Percentiles rank a stretch among this genome's conserved stretches.
phyloP scores from a whole-genome alignment of 1,140 invertebrate species.

The Aradophagus sp. region DNA sequence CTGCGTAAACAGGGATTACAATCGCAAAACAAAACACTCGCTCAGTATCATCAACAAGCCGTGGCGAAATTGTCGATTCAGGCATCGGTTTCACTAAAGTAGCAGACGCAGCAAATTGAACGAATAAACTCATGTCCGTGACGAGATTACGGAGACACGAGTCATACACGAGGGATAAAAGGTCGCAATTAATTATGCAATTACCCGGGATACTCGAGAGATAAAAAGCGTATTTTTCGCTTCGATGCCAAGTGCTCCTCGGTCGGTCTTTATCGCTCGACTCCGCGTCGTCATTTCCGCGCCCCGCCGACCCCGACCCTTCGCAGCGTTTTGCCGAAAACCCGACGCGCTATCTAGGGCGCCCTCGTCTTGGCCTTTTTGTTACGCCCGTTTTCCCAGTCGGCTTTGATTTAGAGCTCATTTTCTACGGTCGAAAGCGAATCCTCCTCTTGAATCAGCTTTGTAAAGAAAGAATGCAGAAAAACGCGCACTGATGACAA shows the following conservation, averaged over 20 bases:
- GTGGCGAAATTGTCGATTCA: too few relatives aligned
- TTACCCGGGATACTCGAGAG: slow-evolving; percentile 64
- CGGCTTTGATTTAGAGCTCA: slow-evolving; percentile 67
- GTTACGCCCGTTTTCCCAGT: slow-evolving; percentile 58
- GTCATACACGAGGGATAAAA: slow-evolving; percentile 25
- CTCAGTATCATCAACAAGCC: too few relatives aligned
- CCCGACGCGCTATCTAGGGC: slow-evolving; percentile 35
- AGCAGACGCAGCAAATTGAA: too few relatives aligned
- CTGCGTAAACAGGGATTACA: too few relatives aligned
- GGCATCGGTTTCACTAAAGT: too few relatives aligned
- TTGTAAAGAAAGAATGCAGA: slow-evolving; percentile 43
- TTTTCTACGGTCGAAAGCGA: slow-evolving; percentile 63
- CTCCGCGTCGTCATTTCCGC: slow-evolving; percentile 27
- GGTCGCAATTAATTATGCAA: slow-evolving; percentile 71
- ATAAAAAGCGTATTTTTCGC: slow-evolving; percentile 71
- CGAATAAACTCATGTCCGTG: too few relatives aligned
- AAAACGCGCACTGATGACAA: slow-evolving; percentile 55
- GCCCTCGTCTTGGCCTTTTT: slow-evolving; percentile 56
- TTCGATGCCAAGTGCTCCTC: slow-evolving; percentile 62
- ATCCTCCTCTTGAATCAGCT: slow-evolving; percentile 58
- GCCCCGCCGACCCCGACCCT: not conserved
- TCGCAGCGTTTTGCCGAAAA: slow-evolving; percentile 9
- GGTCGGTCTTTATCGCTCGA: slow-evolving; percentile 34
- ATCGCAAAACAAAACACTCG: too few relatives aligned
- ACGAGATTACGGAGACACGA: slow-evolving; percentile 1